A percentile compares a stretch with the other conserved stretches of the same genome.
Conservation (phyloP, 1,140 invertebrate species). For the Doryteuthis pealeii region DNA sequence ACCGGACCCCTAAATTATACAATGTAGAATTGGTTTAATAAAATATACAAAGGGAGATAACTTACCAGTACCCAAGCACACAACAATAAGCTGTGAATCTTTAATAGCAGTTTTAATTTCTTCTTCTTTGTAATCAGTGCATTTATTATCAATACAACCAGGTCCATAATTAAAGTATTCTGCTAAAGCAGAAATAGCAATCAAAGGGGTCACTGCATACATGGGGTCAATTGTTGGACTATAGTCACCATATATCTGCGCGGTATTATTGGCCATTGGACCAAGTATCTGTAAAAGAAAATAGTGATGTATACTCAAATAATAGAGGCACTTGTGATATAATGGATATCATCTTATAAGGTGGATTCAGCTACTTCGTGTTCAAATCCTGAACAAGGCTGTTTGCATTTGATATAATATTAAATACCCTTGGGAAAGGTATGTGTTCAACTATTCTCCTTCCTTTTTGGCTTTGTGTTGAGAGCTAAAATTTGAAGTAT, state of each 20-base stretch:
- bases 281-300: slow-evolving; percentile 46
- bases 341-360: neutral
- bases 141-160: slow-evolving; percentile 46
- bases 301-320: too few relatives aligned
- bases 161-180: slow-evolving; percentile 27
- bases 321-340: neutral
- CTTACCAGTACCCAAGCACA: slow-evolving; percentile 57
- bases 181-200: slow-evolving; percentile 38
- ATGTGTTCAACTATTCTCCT: too few relatives aligned
- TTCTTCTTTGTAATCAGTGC: slow-evolving; percentile 36
- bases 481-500: too few relatives aligned
- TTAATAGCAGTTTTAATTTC: slow-evolving; percentile 39
- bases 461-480: too few relatives aligned
- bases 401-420: too few relatives aligned
- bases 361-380: neutral
- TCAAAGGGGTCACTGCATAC: slow-evolving; percentile 44
- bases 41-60: neutral
- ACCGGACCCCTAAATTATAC: too few relatives aligned
- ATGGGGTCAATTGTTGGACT: slow-evolving; percentile 36
- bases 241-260: slow-evolving; percentile 53
- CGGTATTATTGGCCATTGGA: slow-evolving; percentile 55
- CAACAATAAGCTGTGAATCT: slow-evolving; percentile 45
- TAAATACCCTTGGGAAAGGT: too few relatives aligned
- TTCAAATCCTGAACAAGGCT: too few relatives aligned
- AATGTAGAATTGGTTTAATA: too few relatives aligned